Base-by-base conservation (phyloP, 2,888 invertebrate species). In the Cheilosia scutellata region DNA sequence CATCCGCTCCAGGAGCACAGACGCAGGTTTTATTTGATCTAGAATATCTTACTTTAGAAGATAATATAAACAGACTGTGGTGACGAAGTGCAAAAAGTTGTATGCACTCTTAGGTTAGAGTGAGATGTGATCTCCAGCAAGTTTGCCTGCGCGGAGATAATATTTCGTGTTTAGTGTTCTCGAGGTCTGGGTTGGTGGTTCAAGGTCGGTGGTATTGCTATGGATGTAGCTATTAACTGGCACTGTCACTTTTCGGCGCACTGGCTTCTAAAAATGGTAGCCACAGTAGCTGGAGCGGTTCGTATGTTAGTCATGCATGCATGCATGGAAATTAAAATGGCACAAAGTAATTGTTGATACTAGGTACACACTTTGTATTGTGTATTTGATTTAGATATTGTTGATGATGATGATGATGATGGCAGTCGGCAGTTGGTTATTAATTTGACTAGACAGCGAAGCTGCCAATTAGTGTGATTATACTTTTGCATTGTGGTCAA, bases 261-360 rank as follows among this genome's bases (percentile, higher is more conserved):
- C 20, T 60, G 47, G 60, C 60, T 80, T 65, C 55, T 55, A 58
- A 77, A 72, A 72, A 72, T 86, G 66, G 44, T 25, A 53, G 42
- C 33, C 27, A n/a, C 55, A 49, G 71, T 77, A 82, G 76, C 76
- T 76, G 82, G 63, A 66, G 75, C 71, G 37, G 70, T 58, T 75
- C 47, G 60, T 70, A 76, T 72, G 82, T 62, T 72, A 82, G 86
- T 86, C 86, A 86, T 86, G 86, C 76, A 77, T 86, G 86, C 86
- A 77, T 86, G 86, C 82, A 68, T 80, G 84, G 49, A 72, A 86
- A 37, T 76, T 49, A 51, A 66, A 80, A 80, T 76, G 71, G 53
- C 84, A 79, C 60, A 37, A 33, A 20, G 71, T 86, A 82, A 86
- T 82, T 77, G 72, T 57, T 40, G 65, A 65, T 62, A 47, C 51